A percentile compares a stretch with the other conserved stretches of the same genome.
phyloP scores from a whole-genome alignment of 2,113 vertebrate species.

The Pyxicephalus adspersus region DNA sequence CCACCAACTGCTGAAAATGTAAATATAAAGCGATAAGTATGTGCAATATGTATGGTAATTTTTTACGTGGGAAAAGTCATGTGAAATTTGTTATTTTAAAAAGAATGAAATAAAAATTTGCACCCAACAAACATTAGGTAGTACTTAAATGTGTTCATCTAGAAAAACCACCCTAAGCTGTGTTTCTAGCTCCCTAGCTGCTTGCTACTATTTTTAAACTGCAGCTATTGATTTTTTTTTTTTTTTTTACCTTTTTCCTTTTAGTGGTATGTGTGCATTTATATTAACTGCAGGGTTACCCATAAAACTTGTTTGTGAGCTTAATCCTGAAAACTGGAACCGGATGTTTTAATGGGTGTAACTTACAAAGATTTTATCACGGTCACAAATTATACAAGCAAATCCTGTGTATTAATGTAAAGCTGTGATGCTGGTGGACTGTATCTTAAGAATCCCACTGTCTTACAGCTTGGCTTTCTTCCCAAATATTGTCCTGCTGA shows the following conservation, averaged over 20 bases:
- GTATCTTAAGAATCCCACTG: too few species aligned
- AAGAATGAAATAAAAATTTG: too few species aligned
- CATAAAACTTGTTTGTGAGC: background rate
- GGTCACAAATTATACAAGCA: background rate
- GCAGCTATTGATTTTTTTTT: background rate
- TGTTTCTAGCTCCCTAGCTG: background rate
- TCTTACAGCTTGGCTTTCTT: too few species aligned
- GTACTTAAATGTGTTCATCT: too few species aligned
- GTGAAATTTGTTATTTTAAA: too few species aligned
- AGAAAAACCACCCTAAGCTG: background rate
- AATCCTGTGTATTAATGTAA: background rate
- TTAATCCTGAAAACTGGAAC: background rate
- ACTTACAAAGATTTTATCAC: background rate
- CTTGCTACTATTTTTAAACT: background rate
- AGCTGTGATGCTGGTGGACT: background rate
- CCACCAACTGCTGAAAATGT: too few species aligned
- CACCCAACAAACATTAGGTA: too few species aligned
- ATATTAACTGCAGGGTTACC: background rate
- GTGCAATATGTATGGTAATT: background rate
- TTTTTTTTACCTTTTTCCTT: background rate
- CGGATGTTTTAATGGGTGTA: slow-evolving; percentile 15
- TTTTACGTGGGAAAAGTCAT: too few species aligned
- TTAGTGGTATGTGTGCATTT: background rate
- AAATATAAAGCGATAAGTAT: too few species aligned
- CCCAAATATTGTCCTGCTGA: too few species aligned